Base-by-base conservation (phyloP, 2,113 vertebrate genomes). In the Rhea pennata region DNA sequence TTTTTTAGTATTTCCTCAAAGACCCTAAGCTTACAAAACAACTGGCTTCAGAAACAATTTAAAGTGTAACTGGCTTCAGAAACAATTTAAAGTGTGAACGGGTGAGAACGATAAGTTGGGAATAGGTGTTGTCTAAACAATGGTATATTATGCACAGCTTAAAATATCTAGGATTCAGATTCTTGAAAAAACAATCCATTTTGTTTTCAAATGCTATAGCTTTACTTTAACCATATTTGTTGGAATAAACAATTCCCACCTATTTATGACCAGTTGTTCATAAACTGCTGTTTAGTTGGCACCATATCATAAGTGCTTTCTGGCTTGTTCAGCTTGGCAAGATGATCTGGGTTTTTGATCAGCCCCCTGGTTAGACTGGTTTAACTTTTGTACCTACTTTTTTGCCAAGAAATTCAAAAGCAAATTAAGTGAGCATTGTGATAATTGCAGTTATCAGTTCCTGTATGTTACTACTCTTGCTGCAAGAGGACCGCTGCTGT, bases 391-490 rank as follows among this genome's bases (percentile, higher is more conserved):
- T 48, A 40, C 33, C 15, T 50, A 3, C 14, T 13, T 22, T 33
- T 79, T 85, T 73, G 16, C 40, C 27, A 31, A 85, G 11, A 8
- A 80, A 39, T 65, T 74, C 0, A 31, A 12, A 70, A 27, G 0
- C 7, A 39, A 39, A 56, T 48, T 15, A 42, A 36, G 6, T 11
- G 11, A 89, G 31, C 7, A 5, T 16, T 69, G 3, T 51, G 14
- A 12, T 79, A 79, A 33, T 26, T 31, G 58, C 9, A 19, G 4
- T 27, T 31, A 31, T 72, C 8, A 24, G 6, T 53, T 92, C 6
- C 3, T 39, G 0, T 50, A 5, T 40, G 13, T 23, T 64, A 5
- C 9, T 69, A 1, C 12, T 6, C 4, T 50, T 61, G 8, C 5
- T 51, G 48, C 10, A 31, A 23, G 72, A 31, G 36, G 4, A 5